Percentiles rank a stretch among this genome's conserved stretches.
Conservation (phyloP, 2,888 invertebrate genomes). For the Cryptocheilus praepositus region DNA sequence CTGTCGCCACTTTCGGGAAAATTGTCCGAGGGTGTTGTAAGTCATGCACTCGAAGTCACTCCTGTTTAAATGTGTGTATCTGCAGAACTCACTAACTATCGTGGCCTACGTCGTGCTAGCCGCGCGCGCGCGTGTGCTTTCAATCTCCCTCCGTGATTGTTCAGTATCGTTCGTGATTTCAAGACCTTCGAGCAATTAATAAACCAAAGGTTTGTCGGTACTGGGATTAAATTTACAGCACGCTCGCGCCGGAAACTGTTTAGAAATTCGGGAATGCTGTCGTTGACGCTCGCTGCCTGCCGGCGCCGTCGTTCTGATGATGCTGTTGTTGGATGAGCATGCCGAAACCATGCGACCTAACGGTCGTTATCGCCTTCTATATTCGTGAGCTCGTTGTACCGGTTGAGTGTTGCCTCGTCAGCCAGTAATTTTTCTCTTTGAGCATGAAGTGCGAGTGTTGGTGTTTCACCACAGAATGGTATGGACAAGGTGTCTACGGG, state of each 20-base stretch:
- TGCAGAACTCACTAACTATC: conserved; percentile 37
- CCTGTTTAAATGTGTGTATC: conserved; percentile 34
- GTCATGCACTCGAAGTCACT: conserved; percentile 47
- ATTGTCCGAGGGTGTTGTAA: conserved; percentile 40
- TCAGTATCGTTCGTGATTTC: not conserved
- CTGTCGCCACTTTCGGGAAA: conserved; percentile 31
- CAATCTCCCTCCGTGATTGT: not conserved
- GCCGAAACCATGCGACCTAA: conserved; percentile 49
- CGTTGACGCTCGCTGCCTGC: conserved; percentile 31
- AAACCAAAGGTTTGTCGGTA: too few relatives aligned
- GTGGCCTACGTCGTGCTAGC: conserved; percentile 18
- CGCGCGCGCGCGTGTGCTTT: conserved; percentile 12
- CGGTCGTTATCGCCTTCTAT: conserved; percentile 16
- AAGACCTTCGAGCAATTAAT: too few relatives aligned
- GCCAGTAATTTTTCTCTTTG: conserved; percentile 22
- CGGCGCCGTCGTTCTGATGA: conserved; percentile 21
- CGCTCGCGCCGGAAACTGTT: conserved; percentile 15
- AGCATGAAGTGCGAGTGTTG: conserved; percentile 25
- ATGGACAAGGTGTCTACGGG: conserved; percentile 18
- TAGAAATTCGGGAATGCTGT: conserved; percentile 29
- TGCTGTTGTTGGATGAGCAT: conserved; percentile 39
- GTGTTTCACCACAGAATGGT: conserved; percentile 21
- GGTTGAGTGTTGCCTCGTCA: conserved; percentile 19
- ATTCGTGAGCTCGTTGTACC: conserved; percentile 28
- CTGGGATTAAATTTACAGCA: conserved; percentile 3